Conservation (phyloP, 2,113 vertebrate species). For the Isurus oxyrinchus region DNA sequence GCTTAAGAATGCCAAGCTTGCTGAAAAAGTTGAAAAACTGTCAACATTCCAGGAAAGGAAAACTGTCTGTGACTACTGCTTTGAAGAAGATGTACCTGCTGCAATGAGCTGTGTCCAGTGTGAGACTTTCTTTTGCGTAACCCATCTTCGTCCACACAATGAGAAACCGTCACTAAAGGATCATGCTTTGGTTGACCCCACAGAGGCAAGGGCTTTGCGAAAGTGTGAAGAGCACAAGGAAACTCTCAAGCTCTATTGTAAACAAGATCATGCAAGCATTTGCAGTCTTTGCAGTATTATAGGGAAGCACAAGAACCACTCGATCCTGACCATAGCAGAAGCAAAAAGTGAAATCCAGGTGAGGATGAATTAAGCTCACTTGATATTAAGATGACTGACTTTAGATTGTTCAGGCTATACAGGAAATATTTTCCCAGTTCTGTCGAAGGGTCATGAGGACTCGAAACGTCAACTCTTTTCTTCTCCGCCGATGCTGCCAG, state of each 20-base stretch:
- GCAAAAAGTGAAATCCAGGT: slow-evolving; percentile 37
- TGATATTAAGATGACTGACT: neutral
- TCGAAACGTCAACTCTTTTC: too few species aligned
- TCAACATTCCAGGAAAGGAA: slow-evolving; percentile 19
- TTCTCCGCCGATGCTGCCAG: too few species aligned
- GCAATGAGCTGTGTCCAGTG: slow-evolving; percentile 37
- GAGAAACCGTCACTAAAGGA: slow-evolving; percentile 15
- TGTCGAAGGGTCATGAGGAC: too few species aligned
- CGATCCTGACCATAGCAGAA: slow-evolving; percentile 29
- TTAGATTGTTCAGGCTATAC: neutral
- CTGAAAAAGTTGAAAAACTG: slow-evolving; percentile 38
- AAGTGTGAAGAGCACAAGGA: slow-evolving; percentile 37
- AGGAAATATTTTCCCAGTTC: neutral
- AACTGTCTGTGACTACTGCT: slow-evolving; percentile 35
- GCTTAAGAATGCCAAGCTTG: slow-evolving; percentile 39
- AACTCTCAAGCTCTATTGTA: slow-evolving; percentile 35
- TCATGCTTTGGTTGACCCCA: slow-evolving; percentile 29
- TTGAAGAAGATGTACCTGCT: slow-evolving; percentile 34
- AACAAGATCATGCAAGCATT: slow-evolving; percentile 23
- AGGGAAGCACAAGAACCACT: slow-evolving; percentile 34
- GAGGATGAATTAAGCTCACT: neutral
- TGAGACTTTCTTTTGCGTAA: slow-evolving; percentile 36
- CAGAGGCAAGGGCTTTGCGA: neutral
- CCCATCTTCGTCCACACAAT: slow-evolving; percentile 36
- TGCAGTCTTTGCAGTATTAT: slow-evolving; percentile 37